Evolutionary conservation across 2,797 vertebrate genomes (phyloP), one percentile per base, ranked within the genome.

Genomic region (Enteromius anoplus): DNA sequence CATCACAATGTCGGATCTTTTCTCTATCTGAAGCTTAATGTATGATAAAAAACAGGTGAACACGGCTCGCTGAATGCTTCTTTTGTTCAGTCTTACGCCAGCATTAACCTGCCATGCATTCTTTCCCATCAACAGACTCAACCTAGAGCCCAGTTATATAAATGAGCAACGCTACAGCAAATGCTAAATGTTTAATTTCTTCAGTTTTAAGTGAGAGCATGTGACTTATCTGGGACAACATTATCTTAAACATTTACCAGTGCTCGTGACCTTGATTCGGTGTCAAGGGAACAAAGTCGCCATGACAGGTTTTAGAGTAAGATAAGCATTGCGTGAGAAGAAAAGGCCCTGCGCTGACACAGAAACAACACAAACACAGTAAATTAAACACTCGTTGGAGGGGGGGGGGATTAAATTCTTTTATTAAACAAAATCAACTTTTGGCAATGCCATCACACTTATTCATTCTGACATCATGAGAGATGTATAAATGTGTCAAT

Each of bases 401-500:
- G 32, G 23, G 2, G 11, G 47, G 12, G 45, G 12, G 45, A 45
- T 32, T 55, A 72, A 71, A 40, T 3, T 60, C 1, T 64, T 87
- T 86, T 86, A 86, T 86, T 87, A 26, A 73, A 84, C 34, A 78
- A 62, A 19, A 64, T 58, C 58, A 23, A 23, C 4, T 34, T 14
- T 37, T 37, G 64, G 42, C 58, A 42, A 10, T 45, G 29, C 80
- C 69, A 1, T 58, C 42, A 17, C 78, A 72, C n/a, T 29, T 60
- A 69, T 47, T 64, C 29, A 75, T 47, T 62, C 19, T 37, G 34
- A 40, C 73, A 60, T 40, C n/a, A 58, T 10, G 11, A 60, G 34
- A 42, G 53, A 23, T 26, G 53, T 60, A 42, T 55, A 34, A 51
- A 12, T 53, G 49, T 9, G 23, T n/a, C 21, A 32, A 49, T 49